These are phyloP conservation scores for Drosophila affinis DNA, from an alignment of 2,888 invertebrate genomes.

Conservation along the genomic window DNA sequence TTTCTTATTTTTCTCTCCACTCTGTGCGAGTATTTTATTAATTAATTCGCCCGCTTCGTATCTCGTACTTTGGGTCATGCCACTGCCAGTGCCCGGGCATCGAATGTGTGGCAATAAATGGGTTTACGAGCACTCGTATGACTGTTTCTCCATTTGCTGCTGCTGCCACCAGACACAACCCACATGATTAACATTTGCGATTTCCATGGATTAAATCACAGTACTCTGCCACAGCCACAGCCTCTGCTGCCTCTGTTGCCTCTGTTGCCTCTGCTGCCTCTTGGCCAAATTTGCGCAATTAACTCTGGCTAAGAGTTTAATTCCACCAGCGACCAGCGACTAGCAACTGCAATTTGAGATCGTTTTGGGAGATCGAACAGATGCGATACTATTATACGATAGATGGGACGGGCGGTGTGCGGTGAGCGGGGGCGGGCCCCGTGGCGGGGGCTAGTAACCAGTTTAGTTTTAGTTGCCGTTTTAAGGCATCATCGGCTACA, in stretches of 20 bases:
- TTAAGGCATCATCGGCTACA: constrained; percentile 46
- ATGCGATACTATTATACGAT: constrained; percentile 48
- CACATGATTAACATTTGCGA: constrained; percentile 51
- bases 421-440: background rate
- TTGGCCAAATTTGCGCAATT: constrained; percentile 70
- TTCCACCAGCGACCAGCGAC: constrained; percentile 52
- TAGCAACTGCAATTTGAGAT: constrained; percentile 48
- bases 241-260: too few species aligned
- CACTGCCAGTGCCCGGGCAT: background rate
- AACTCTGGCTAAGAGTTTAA: constrained; percentile 58
- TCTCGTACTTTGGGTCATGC: constrained; percentile 37
- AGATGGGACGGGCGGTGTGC: background rate
- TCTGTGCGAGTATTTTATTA: constrained; percentile 41
- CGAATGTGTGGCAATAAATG: constrained; percentile 41
- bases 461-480: constrained; percentile 35
- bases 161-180: constrained; percentile 36
- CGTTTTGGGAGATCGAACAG: constrained; percentile 63
- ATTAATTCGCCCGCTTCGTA: constrained; percentile 63
- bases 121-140: constrained; percentile 3
- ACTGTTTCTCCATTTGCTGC: constrained; percentile 10
- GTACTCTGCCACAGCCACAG: constrained; percentile 3
- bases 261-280: background rate
- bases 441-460: background rate
- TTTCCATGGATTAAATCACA: constrained; percentile 64
- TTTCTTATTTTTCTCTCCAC: constrained; percentile 32